Percentiles rank a stretch among this genome's conserved stretches.
Conservation (phyloP, 2,888 invertebrate genomes). For the Fabriciana adippe region DNA sequence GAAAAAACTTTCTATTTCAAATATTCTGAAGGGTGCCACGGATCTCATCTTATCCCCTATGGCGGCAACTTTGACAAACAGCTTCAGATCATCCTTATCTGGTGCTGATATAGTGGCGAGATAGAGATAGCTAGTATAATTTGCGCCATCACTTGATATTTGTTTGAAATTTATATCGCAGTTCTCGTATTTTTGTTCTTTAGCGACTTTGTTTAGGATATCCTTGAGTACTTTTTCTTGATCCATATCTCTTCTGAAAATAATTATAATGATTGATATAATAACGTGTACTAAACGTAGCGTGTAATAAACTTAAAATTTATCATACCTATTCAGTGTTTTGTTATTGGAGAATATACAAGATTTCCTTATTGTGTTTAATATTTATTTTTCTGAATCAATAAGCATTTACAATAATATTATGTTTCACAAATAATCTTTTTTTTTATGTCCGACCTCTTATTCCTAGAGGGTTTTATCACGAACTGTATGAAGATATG, state of each 20-base stretch:
- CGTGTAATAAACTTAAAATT: too few species aligned
- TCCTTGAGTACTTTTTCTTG: slow-evolving; percentile 39
- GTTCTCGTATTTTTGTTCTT: slow-evolving; percentile 45
- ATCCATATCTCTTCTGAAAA: slow-evolving; percentile 30
- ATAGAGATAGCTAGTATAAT: slow-evolving; percentile 53
- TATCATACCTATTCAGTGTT: too few species aligned
- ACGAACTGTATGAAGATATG: too few species aligned
- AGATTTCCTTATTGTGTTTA: too few species aligned
- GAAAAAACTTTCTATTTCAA: slow-evolving; percentile 42
- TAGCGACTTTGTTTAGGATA: slow-evolving; percentile 47
- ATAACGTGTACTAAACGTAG: too few species aligned
- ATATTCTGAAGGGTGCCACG: slow-evolving; percentile 32
- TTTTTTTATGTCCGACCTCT: too few species aligned
- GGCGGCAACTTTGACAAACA: slow-evolving; percentile 42
- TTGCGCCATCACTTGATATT: slow-evolving; percentile 52
- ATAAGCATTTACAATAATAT: too few species aligned
- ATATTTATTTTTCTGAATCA: too few species aligned
- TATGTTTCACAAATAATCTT: too few species aligned
- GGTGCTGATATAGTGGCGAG: slow-evolving; percentile 45
- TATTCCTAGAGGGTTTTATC: too few species aligned
- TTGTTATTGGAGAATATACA: too few species aligned
- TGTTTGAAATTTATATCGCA: slow-evolving; percentile 44
- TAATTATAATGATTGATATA: background rate
- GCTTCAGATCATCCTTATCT: slow-evolving; percentile 40
- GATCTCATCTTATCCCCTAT: slow-evolving; percentile 42